phyloP scores from a whole-genome alignment of 2,797 vertebrate genomes.

The Hemitrygon akajei region DNA sequence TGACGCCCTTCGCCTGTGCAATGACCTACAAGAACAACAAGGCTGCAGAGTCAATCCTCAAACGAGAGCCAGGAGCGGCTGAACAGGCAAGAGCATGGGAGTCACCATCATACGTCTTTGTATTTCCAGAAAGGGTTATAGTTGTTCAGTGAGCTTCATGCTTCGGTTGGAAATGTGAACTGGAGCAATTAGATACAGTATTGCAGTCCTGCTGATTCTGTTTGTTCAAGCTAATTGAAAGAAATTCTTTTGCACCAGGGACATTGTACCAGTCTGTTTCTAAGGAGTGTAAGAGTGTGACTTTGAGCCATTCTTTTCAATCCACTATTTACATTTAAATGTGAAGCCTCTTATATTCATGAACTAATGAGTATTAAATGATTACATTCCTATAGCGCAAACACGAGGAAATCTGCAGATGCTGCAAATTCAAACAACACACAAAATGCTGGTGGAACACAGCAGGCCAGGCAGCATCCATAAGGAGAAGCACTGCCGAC shows the following conservation, averaged over 20 bases:
- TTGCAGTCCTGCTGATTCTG: background rate
- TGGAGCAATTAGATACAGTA: background rate
- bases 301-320: background rate
- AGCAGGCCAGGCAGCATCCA: no score
- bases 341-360: background rate
- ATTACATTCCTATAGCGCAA: no score
- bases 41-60: slow-evolving; percentile 89
- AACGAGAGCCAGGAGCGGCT: slow-evolving; percentile 87
- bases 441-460: no score
- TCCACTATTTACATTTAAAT: background rate
- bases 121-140: background rate
- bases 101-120: background rate
- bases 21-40: slow-evolving; percentile 98
- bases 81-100: slow-evolving; percentile 76
- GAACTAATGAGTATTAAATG: no score
- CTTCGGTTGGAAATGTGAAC: background rate
- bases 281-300: background rate
- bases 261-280: background rate
- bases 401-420: no score
- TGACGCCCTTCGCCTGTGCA: slow-evolving; percentile 94
- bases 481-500: no score
- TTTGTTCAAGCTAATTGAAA: background rate
- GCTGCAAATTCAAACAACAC: no score
- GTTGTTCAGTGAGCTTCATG: background rate
- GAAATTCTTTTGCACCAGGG: background rate